These are phyloP conservation scores for Drosophila melanocephala DNA, from an alignment of 2,888 invertebrate genomes.

Conservation along the genomic window DNA sequence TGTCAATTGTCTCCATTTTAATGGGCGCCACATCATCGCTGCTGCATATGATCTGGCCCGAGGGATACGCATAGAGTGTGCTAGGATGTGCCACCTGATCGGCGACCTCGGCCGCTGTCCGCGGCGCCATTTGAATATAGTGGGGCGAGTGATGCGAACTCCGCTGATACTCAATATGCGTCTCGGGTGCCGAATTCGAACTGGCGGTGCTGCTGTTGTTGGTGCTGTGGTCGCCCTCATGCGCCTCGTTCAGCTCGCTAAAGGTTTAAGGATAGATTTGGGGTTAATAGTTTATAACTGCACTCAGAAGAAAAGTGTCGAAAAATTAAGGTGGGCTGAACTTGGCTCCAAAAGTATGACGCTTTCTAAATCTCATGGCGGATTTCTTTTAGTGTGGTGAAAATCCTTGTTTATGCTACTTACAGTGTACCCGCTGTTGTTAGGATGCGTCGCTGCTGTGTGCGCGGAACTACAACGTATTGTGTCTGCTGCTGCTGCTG, in stretches of 20 bases:
- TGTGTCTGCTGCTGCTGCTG: conserved; percentile 57
- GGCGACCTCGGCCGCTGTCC: conserved; percentile 75
- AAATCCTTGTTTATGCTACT: conserved; percentile 47
- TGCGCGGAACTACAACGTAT: conserved; percentile 67
- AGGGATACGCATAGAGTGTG: conserved; percentile 77
- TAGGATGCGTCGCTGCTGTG: conserved; percentile 83
- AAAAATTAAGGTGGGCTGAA: background rate
- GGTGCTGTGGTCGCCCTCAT: conserved; percentile 73
- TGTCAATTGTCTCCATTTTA: conserved; percentile 84
- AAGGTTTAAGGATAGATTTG: background rate
- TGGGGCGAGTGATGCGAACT: conserved; percentile 79
- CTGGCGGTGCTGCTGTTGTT: conserved; percentile 67
- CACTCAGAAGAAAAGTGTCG: background rate
- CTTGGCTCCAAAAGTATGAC: background rate
- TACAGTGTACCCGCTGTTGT: conserved; percentile 85
- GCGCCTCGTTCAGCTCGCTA: conserved; percentile 82
- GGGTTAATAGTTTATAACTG: background rate
- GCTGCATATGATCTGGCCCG: conserved; percentile 79
- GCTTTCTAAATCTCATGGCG: background rate
- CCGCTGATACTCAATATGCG: conserved; percentile 77
- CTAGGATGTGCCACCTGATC: conserved; percentile 62
- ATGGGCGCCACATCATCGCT: conserved; percentile 78
- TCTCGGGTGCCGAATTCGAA: conserved; percentile 60
- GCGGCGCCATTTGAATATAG: conserved; percentile 83
- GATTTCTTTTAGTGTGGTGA: background rate